These are phyloP conservation scores for Xestia xanthographa DNA, from an alignment of 2,888 invertebrate species.

Conservation along the genomic window DNA sequence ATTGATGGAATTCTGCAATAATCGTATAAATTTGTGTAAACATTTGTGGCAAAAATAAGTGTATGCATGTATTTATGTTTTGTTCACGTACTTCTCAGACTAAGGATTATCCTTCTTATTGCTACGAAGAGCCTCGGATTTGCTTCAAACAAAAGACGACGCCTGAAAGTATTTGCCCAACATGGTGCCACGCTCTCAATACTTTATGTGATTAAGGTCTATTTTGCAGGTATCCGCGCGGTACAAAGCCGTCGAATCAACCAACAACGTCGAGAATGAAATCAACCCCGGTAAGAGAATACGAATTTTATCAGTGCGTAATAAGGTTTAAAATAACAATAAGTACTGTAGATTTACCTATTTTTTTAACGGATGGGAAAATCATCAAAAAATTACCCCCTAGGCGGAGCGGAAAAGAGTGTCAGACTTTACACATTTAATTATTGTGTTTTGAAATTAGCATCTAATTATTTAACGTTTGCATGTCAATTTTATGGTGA, in stretches of 20 bases:
- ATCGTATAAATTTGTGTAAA: no score
- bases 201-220: neutral
- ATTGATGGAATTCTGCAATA: no score
- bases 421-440: no score
- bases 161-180: neutral
- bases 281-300: slow-evolving; percentile 3
- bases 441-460: no score
- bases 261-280: neutral
- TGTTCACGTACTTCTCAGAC: neutral
- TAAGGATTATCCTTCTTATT: neutral
- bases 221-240: slow-evolving; percentile 3
- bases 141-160: neutral
- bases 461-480: no score
- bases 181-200: neutral
- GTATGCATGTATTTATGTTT: neutral
- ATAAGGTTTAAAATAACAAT: neutral
- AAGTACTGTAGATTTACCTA: no score
- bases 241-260: neutral
- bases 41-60: neutral
- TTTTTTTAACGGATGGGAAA: no score
- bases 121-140: neutral
- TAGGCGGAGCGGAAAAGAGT: no score
- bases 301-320: neutral
- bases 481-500: no score
- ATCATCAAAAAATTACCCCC: no score